Evolutionary conservation across 1,140 invertebrate species (phyloP).

Genomic region (Trachymyrmex cornetzi): DNA sequence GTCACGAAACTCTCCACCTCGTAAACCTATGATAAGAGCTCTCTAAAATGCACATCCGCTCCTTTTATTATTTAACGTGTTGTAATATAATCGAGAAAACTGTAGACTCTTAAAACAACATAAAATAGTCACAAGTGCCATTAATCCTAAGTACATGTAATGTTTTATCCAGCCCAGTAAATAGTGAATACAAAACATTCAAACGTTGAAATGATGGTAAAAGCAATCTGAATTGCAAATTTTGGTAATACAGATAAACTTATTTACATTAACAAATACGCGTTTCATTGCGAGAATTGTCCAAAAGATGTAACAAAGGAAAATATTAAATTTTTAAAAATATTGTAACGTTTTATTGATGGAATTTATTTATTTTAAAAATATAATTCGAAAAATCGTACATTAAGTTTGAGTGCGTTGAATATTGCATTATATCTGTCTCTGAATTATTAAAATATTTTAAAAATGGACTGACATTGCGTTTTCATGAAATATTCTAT

Average conservation of each 20-base stretch:
- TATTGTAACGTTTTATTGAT: neutral
- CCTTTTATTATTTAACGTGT: conserved; percentile 14
- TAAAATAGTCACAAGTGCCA: neutral
- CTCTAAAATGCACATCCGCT: conserved; percentile 21
- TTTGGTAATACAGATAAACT: neutral
- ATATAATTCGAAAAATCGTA: neutral
- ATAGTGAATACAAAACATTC: conserved; percentile 23
- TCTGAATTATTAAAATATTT: conserved; percentile 1
- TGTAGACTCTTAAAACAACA: neutral
- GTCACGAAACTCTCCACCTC: conserved; percentile 84
- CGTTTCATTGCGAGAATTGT: conserved; percentile 16
- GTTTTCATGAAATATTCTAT: neutral
- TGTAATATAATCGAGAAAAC: conserved; percentile 25
- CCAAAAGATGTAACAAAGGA: conserved; percentile 9
- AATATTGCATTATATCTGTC: neutral
- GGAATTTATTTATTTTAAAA: neutral
- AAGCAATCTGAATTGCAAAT: conserved; percentile 30
- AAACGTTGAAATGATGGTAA: conserved; percentile 6
- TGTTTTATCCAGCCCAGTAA: conserved; percentile 5
- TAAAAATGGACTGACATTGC: conserved; percentile 9
- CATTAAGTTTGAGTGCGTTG: neutral
- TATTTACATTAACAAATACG: conserved; percentile 29
- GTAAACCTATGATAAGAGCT: conserved; percentile 80
- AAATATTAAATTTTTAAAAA: conserved; percentile 20
- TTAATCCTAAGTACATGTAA: conserved; percentile 38